Evolutionary conservation across 2,113 vertebrate species (phyloP), one percentile per base, ranked within the genome.

Genomic region (Vicugna pacos): DNA sequence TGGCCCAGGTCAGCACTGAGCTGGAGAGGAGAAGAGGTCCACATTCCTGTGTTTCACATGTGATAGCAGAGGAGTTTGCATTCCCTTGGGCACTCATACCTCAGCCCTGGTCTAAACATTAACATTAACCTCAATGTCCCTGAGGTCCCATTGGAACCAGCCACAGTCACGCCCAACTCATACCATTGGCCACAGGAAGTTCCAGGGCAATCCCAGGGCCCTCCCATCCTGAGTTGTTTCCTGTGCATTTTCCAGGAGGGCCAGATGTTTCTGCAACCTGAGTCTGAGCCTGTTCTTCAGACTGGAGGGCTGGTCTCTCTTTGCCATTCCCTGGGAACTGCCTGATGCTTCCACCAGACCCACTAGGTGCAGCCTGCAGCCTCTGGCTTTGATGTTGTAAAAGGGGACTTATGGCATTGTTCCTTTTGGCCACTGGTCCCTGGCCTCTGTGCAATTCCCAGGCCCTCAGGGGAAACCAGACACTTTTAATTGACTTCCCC

Each of bases 191-290:
- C 76, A 85, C 91, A 93, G 89, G 80, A 88, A 92, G 92, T 56
- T 82, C 50, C 60, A 16, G 52, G 67, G 65, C 80, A 46, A 58
- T 42, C 42, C 28, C 75, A 50, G 62, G 60, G 52, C 48, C 86
- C 91, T 96, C 92, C 95, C 85, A 30, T 20, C 72, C 82, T n/a
- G 72, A 20, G 56, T 64, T 42, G 30, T 93, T 97, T 96, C 90
- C 35, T 22, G 5, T 28, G 60, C 89, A n/a, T 52, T 70, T 52
- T 94, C 91, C 67, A 80, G 5, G 16, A 83, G 28, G 3, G 38
- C 30, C 73, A 97, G 96, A 80, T 86, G 84, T 94, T 96, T 64
- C 70, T 89, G 5, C 42, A 70, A 81, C 75, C 96, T 67, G 89
- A 92, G 77, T 35, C 82, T 15, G 0, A 0, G 67, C 91, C 54